A percentile compares a stretch with the other conserved stretches of the same genome.
Evolutionary conservation across 2,888 invertebrate species (phyloP).

Genomic region (Chymomyza amoena): DNA sequence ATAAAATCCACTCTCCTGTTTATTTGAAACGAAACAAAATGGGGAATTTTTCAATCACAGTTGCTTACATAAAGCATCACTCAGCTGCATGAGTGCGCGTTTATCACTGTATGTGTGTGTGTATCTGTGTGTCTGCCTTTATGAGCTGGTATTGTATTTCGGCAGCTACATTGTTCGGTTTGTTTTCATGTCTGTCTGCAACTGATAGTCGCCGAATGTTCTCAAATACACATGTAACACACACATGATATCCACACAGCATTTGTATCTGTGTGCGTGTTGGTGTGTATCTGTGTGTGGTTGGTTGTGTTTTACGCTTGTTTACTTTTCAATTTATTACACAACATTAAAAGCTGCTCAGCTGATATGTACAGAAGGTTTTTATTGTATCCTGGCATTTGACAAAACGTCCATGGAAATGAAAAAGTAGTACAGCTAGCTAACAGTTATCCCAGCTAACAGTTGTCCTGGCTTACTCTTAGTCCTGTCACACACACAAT

Average conservation of each 20-base stretch:
- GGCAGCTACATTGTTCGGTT: not conserved
- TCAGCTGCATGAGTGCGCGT: not conserved
- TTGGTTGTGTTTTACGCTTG: constrained; percentile 57
- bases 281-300: constrained; percentile 14
- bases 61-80: constrained; percentile 34
- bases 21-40: constrained; percentile 31
- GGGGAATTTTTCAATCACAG: constrained; percentile 61
- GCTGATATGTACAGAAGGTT: constrained; percentile 22
- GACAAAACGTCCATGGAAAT: constrained; percentile 62
- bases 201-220: constrained; percentile 58
- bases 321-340: constrained; percentile 71
- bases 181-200: constrained; percentile 50
- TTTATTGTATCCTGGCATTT: constrained; percentile 45
- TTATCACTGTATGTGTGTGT: not conserved
- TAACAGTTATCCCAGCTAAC: not conserved
- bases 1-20: not conserved
- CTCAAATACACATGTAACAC: constrained; percentile 37
- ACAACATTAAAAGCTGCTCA: constrained; percentile 52
- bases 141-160: not conserved
- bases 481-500: not conserved
- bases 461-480: not conserved
- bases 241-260: constrained; percentile 14
- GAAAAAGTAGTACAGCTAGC: constrained; percentile 46
- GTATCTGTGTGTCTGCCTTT: not conserved
- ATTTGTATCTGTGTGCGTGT: constrained; percentile 4